phyloP scores from a whole-genome alignment of 2,797 vertebrate genomes.

The Eremophila alpestris region DNA sequence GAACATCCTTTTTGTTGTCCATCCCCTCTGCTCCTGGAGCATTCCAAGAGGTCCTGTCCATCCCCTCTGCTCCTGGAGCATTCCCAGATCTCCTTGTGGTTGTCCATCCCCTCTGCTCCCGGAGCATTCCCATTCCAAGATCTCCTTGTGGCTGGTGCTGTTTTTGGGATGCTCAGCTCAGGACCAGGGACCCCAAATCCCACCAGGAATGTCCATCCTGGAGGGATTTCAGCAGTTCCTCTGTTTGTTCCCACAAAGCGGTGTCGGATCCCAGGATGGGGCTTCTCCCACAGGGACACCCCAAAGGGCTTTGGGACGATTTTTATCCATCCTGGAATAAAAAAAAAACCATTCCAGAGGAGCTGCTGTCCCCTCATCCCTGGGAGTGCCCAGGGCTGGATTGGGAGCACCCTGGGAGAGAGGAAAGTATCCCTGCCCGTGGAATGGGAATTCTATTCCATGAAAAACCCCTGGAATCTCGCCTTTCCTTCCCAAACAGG shows the following conservation, averaged over 20 bases:
- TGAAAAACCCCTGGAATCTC: too few species aligned
- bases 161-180: fast-evolving
- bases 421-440: background rate
- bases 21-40: background rate
- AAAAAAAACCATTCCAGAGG: fast-evolving
- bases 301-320: background rate
- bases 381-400: background rate
- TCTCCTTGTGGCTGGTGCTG: background rate
- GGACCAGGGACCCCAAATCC: fast-evolving
- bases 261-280: background rate
- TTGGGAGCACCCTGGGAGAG: fast-evolving
- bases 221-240: background rate
- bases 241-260: fast-evolving
- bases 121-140: background rate
- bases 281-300: fast-evolving
- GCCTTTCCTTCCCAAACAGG: slow-evolving; percentile 65
- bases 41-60: background rate
- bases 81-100: background rate
- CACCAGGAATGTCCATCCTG: background rate
- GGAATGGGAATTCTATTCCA: fast-evolving
- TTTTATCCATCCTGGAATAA: background rate
- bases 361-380: background rate
- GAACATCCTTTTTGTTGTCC: too few species aligned
- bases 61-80: background rate
- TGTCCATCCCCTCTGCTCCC: background rate